A percentile compares a stretch with the other conserved stretches of the same genome.
Evolutionary conservation across 2,113 vertebrate species (phyloP).

Genomic region (Vanacampus margaritifer): DNA sequence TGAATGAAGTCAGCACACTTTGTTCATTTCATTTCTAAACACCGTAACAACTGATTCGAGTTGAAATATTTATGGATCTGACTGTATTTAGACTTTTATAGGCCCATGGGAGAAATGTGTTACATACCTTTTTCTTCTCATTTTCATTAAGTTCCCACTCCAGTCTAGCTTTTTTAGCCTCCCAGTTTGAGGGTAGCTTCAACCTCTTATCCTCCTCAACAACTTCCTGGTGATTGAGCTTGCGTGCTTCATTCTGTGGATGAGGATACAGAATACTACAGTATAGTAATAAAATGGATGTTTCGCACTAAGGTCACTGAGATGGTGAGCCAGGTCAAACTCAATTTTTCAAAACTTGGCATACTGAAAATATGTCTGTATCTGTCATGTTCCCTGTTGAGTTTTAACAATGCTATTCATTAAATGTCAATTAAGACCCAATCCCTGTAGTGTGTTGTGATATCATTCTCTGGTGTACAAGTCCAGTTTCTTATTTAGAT

Average conservation of each 20-base stretch:
- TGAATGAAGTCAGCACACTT: background rate
- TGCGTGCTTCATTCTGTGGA: conserved; percentile 88
- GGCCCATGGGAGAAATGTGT: background rate
- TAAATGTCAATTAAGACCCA: background rate
- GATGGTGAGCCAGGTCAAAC: background rate
- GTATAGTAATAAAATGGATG: background rate
- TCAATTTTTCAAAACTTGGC: too few species aligned
- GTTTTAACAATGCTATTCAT: background rate
- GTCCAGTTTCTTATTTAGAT: background rate
- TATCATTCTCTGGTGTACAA: too few species aligned
- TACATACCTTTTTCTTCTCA: conserved; percentile 85
- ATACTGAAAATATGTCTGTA: too few species aligned
- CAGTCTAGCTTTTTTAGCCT: conserved; percentile 88
- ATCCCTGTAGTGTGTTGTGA: too few species aligned
- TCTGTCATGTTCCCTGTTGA: too few species aligned
- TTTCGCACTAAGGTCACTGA: background rate
- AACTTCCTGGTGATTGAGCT: conserved; percentile 91
- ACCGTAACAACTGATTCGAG: background rate
- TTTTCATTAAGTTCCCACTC: conserved; percentile 88
- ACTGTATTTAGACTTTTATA: background rate
- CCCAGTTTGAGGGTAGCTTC: conserved; percentile 92
- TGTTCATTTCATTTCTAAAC: background rate
- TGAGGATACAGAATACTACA: background rate
- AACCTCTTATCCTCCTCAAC: conserved; percentile 91
- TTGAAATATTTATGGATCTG: background rate